These are phyloP conservation scores for Choloepus didactylus DNA, from an alignment of 2,797 vertebrate genomes.

Conservation along the genomic window DNA sequence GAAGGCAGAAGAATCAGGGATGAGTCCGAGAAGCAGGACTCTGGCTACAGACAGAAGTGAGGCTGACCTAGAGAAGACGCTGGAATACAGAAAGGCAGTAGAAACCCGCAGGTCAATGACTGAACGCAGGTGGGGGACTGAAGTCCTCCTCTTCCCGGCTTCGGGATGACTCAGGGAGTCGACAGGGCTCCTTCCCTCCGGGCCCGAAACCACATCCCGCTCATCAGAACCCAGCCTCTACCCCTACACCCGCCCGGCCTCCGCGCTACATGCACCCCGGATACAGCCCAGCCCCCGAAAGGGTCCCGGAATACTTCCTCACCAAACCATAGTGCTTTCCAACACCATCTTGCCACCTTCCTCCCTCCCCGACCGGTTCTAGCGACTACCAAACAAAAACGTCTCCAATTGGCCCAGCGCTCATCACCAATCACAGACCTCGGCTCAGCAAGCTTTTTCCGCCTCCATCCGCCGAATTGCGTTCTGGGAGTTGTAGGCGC, in stretches of 20 bases:
- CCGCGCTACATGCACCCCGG: neutral
- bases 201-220: neutral
- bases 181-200: neutral
- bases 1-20: neutral
- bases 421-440: constrained; percentile 57
- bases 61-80: neutral
- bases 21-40: neutral
- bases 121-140: neutral
- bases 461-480: neutral
- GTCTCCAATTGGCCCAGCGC: constrained; percentile 85
- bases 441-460: neutral
- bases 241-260: neutral
- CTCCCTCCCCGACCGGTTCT: constrained; percentile 67
- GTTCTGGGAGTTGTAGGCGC: constrained; percentile 82
- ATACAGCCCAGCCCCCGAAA: neutral
- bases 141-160: neutral
- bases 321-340: constrained; percentile 99
- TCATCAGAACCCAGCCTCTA: neutral
- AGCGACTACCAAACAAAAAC: constrained; percentile 68
- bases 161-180: constrained; percentile 84
- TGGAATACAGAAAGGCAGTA: neutral
- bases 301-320: constrained; percentile 83
- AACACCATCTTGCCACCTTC: constrained; percentile 95
- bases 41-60: neutral
- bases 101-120: neutral